phyloP scores from a whole-genome alignment of 2,888 invertebrate species.

The Tiphia femorata region DNA sequence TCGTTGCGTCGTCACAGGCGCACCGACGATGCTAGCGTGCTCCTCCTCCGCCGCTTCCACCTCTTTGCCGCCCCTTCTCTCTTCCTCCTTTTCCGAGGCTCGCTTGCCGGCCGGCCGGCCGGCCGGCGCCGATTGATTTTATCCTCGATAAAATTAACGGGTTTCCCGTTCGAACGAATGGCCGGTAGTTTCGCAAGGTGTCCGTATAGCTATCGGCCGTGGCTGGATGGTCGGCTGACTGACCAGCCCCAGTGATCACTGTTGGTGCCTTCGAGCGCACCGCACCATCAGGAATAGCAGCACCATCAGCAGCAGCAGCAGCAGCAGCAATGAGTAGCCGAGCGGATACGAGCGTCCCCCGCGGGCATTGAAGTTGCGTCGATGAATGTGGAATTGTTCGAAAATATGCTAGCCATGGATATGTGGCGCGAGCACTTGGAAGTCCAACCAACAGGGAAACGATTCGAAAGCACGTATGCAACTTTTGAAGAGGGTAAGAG shows the following conservation, averaged over 20 bases:
- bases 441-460: too few relatives aligned
- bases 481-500: too few relatives aligned
- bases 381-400: too few relatives aligned
- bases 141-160: slow-evolving; percentile 53
- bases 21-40: too few relatives aligned
- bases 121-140: slow-evolving; percentile 48
- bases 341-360: neutral
- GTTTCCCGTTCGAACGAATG: slow-evolving; percentile 46
- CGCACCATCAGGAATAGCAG: neutral
- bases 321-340: neutral
- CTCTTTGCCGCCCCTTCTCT: too few relatives aligned
- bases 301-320: slow-evolving; percentile 10
- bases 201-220: slow-evolving; percentile 37
- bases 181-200: slow-evolving; percentile 53
- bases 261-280: neutral
- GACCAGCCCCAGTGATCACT: neutral
- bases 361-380: neutral
- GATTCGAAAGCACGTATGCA: too few relatives aligned
- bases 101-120: slow-evolving; percentile 21
- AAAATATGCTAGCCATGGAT: too few relatives aligned
- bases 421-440: too few relatives aligned
- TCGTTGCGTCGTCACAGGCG: too few relatives aligned
- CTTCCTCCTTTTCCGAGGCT: too few relatives aligned
- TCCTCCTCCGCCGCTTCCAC: too few relatives aligned
- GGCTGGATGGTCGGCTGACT: slow-evolving; percentile 21